Conservation (phyloP, 2,888 invertebrate genomes). For the Mimachlamys varia region DNA sequence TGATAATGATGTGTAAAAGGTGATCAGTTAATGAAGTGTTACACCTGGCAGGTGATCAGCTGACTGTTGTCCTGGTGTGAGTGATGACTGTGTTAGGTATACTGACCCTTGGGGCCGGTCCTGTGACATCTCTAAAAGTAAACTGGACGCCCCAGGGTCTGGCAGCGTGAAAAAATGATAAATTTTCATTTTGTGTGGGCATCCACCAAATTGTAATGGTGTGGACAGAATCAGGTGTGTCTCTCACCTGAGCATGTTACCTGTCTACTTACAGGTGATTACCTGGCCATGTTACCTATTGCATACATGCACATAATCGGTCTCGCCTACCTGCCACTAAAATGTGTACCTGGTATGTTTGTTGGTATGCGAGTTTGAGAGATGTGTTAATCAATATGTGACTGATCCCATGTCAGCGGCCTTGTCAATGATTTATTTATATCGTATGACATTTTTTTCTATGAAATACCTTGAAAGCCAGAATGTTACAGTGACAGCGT, state of each 20-base stretch:
- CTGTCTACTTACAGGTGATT: background rate
- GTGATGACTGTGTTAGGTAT: background rate
- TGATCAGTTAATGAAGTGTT: background rate
- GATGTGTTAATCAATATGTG: background rate
- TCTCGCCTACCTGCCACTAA: background rate
- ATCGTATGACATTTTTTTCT: background rate
- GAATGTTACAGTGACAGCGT: too few species aligned
- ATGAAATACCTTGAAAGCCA: background rate
- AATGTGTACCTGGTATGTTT: background rate
- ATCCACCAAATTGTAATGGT: background rate
- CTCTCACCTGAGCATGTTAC: background rate
- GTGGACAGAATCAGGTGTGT: background rate
- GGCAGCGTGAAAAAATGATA: background rate
- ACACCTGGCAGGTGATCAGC: background rate
- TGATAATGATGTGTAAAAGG: background rate
- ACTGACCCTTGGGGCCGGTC: background rate
- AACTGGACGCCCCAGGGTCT: background rate
- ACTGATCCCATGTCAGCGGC: background rate
- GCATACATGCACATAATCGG: constrained; percentile 11
- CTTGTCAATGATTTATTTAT: background rate
- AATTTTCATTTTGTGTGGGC: background rate
- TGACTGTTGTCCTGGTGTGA: background rate
- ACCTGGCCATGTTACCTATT: background rate
- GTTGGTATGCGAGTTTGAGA: background rate
- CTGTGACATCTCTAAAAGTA: background rate